These are phyloP conservation scores for Vireo altiloquus DNA, from an alignment of 2,113 vertebrate genomes.

Conservation along the genomic window DNA sequence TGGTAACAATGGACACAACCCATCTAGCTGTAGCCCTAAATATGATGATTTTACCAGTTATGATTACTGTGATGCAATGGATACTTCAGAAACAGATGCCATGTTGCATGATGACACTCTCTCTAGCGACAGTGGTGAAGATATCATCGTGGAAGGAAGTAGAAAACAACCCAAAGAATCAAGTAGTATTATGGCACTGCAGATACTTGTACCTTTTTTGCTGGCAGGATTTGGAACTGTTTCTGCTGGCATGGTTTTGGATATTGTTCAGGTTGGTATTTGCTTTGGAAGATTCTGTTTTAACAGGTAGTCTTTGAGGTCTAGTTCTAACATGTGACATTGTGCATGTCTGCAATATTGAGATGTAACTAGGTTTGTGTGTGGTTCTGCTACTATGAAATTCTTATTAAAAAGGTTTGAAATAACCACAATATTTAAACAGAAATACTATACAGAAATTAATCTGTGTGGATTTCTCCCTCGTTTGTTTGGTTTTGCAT, in stretches of 20 bases:
- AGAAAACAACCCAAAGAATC: conserved; percentile 87
- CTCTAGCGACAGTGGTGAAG: conserved; percentile 64
- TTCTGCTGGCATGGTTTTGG: conserved; percentile 95
- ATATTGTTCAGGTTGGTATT: conserved; percentile 90
- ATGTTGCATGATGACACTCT: conserved; percentile 76
- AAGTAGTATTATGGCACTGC: conserved; percentile 86
- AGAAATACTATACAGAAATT: background rate
- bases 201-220: conserved; percentile 92
- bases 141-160: conserved; percentile 61
- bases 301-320: background rate
- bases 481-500: background rate
- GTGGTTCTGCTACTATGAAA: background rate
- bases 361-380: background rate
- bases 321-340: background rate
- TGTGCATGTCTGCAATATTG: background rate
- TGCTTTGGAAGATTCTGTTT: background rate
- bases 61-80: conserved; percentile 78
- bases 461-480: background rate
- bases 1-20: conserved; percentile 67
- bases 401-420: background rate
- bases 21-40: conserved; percentile 70
- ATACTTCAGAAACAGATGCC: conserved; percentile 80
- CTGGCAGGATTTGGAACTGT: conserved; percentile 95
- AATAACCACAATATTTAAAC: background rate
- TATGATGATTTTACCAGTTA: conserved; percentile 75